Evolutionary conservation across 1,140 invertebrate genomes (phyloP).

Genomic region (Caenorhabditis elegans): DNA sequence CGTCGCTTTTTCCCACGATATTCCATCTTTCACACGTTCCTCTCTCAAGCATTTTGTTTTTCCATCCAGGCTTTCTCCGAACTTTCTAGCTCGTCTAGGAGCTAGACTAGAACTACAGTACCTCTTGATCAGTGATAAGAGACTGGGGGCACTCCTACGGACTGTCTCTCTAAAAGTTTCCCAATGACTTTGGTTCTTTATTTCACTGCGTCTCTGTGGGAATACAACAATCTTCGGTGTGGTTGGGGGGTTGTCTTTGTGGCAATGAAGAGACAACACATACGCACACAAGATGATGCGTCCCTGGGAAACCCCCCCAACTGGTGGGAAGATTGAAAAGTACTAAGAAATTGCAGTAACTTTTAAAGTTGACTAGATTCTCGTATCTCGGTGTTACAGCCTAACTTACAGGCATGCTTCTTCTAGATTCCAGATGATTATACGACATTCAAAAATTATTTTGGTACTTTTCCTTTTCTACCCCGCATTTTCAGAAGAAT

Average conservation of each 20-base stretch:
- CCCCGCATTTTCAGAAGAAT: no score
- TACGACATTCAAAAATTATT: no score
- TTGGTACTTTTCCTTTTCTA: no score
- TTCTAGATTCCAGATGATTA: no score
- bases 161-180: neutral
- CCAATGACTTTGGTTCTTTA: neutral
- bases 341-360: neutral
- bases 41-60: neutral
- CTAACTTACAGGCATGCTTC: no score
- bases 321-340: neutral
- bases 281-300: neutral
- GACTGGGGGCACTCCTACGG: neutral
- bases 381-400: neutral
- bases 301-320: slow-evolving; percentile 24
- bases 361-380: neutral
- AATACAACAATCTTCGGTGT: slow-evolving; percentile 12
- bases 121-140: neutral
- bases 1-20: slow-evolving; percentile 14
- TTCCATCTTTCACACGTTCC: slow-evolving; percentile 3
- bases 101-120: neutral
- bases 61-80: neutral
- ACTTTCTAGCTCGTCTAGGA: neutral
- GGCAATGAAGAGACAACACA: neutral
- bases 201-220: slow-evolving; percentile 25
- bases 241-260: neutral